A percentile compares a stretch with the other conserved stretches of the same genome.
Evolutionary conservation across 2,113 vertebrate species (phyloP).

Genomic region (Gallinago jamesoni): DNA sequence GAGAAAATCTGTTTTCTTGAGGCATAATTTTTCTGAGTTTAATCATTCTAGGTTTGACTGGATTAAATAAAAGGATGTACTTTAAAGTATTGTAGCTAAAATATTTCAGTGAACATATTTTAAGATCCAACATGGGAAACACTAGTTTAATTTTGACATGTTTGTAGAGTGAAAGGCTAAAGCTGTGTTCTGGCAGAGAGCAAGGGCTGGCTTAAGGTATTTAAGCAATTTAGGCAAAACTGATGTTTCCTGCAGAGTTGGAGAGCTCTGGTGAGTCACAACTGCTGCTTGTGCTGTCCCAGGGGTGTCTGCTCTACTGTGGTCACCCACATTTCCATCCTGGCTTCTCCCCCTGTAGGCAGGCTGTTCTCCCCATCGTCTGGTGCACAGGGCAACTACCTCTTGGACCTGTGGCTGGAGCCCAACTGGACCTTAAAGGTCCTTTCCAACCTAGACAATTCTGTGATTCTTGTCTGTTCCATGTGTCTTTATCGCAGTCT

Average conservation of each 20-base stretch:
- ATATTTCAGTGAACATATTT: not conserved
- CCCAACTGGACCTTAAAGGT: too few species aligned
- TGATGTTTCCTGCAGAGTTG: not conserved
- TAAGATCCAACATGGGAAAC: not conserved
- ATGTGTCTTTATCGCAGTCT: not conserved
- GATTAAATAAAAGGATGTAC: not conserved
- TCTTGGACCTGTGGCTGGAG: not conserved
- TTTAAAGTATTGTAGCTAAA: not conserved
- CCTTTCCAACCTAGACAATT: too few species aligned
- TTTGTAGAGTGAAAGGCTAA: not conserved
- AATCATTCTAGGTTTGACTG: not conserved
- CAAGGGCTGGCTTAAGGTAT: not conserved
- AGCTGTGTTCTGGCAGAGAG: not conserved
- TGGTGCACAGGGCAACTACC: not conserved
- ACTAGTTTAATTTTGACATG: not conserved
- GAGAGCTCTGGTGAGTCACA: not conserved
- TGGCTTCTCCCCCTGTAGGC: not conserved
- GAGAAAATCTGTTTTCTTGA: not conserved
- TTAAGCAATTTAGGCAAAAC: not conserved
- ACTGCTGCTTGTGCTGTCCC: not conserved
- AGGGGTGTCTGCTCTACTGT: not conserved
- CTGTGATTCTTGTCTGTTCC: not conserved
- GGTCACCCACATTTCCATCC: not conserved
- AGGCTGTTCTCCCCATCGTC: not conserved
- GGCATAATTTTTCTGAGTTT: not conserved